Base-by-base conservation (phyloP, 1,140 invertebrate species). In the Calephelis virginiensis region DNA sequence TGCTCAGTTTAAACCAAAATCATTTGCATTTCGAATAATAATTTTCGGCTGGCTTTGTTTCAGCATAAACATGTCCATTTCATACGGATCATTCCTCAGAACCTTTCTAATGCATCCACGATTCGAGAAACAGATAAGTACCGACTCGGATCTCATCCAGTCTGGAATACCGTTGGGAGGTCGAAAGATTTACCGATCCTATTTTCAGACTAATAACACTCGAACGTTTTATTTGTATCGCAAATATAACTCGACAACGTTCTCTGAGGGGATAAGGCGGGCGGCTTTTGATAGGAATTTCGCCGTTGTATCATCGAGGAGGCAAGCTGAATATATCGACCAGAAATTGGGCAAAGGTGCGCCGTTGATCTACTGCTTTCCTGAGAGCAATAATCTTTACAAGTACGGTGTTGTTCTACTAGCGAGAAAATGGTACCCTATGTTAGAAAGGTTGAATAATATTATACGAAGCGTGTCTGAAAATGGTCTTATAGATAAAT, bases 81-180 rank as follows among this genome's bases (percentile, higher is more conserved):
- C 86, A 11, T 92, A 92, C 75, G 89, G 90, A 77, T 91, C 90
- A 61, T 90, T 92, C 75, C 78, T 92, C 59, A 82, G 91, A 73
- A 91, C 83, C 77, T 92, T 91, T 65, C 72, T 92, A 78, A 91
- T 92, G 81, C 88, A 92, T 68, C 90, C 91, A 59, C 82, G 90
- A 74, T 92, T 83, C 63, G 83, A 86, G 66, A 91, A 86, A 73
- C 91, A 92, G 80, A 91, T 92, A 81, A 82, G 80, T 64, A 84
- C 70, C 66, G 83, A 89, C 70, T 64, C 72, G 40, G 89, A 91
- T 82, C 80, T 92, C 56, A 85, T 91, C 68, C 72, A 80, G 69
- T 89, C 84, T 64, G 71, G 81, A 69, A 87, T 90, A 75, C 76
- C 81, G 69, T 65, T 91, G 68, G 89, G 87, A 69, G 91, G 90